Percentiles rank a stretch among this genome's conserved stretches.
Conservation (phyloP, 2,797 vertebrate genomes). For the Takifugu ocellatus region DNA sequence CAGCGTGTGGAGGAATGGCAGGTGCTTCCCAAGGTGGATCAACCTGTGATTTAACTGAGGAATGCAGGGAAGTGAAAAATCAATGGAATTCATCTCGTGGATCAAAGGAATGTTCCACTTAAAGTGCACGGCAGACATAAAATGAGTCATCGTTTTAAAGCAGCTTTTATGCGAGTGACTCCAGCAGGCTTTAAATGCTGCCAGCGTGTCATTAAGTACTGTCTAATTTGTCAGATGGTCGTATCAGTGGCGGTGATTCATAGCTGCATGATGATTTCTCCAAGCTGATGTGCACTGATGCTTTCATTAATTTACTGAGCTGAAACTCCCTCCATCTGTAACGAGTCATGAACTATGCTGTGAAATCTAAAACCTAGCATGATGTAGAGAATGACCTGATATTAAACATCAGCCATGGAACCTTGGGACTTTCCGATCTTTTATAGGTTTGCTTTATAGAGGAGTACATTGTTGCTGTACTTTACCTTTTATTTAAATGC, state of each 20-base stretch:
- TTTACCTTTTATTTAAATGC: background rate
- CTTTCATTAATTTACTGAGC: slow-evolving; percentile 34
- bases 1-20: slow-evolving; percentile 36
- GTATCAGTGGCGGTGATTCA: slow-evolving; percentile 52
- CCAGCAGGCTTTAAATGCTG: slow-evolving; percentile 57
- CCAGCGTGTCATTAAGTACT: slow-evolving; percentile 54
- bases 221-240: slow-evolving; percentile 60
- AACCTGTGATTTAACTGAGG: slow-evolving; percentile 47
- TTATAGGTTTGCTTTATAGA: too few relatives aligned
- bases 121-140: slow-evolving; percentile 52
- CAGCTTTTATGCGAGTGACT: slow-evolving; percentile 50
- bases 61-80: slow-evolving; percentile 40
- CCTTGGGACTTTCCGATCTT: too few relatives aligned
- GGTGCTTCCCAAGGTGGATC: slow-evolving; percentile 19
- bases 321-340: slow-evolving; percentile 7
- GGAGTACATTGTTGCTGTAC: too few relatives aligned
- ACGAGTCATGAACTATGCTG: too few relatives aligned
- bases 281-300: slow-evolving; percentile 18
- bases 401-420: too few relatives aligned
- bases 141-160: slow-evolving; percentile 62
- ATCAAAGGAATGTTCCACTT: slow-evolving; percentile 57
- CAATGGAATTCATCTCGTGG: slow-evolving; percentile 64
- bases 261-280: slow-evolving; percentile 25
- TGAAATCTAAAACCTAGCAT: too few relatives aligned
- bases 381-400: too few relatives aligned